These are phyloP conservation scores for Axinella damicornis DNA, from an alignment of 37 sponge, comb jelly and placozoan genomes.

Conservation along the genomic window DNA sequence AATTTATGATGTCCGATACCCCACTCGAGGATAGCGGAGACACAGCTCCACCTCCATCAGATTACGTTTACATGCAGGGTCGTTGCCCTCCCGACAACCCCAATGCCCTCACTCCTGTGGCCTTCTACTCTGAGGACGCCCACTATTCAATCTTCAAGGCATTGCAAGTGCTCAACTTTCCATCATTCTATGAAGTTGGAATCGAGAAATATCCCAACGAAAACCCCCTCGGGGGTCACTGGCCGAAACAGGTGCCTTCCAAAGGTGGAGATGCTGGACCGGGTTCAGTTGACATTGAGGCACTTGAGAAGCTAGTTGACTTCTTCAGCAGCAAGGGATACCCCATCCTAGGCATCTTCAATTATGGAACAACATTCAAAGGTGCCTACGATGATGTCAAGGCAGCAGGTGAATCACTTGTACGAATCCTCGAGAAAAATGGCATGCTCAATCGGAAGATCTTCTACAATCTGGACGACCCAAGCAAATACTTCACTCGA, in stretches of 20 bases:
- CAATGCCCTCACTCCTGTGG: slow-evolving; percentile 7
- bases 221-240: neutral
- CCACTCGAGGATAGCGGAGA: no score
- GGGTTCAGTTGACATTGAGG: slow-evolving; percentile 15
- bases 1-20: slow-evolving; percentile 12
- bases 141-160: slow-evolving; percentile 27
- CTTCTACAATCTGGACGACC: no score
- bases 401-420: neutral
- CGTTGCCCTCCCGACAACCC: neutral
- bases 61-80: neutral
- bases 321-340: slow-evolving; percentile 30
- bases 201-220: neutral
- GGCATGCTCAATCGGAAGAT: slow-evolving; percentile 19
- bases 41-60: no score
- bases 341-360: slow-evolving; percentile 7
- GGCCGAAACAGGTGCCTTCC: slow-evolving; percentile 7
- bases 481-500: neutral
- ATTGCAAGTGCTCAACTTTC: neutral
- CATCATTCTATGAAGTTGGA: slow-evolving; percentile 19
- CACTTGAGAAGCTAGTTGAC: slow-evolving; percentile 2
- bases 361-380: slow-evolving; percentile 48
- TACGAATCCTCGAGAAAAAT: slow-evolving; percentile 3
- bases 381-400: slow-evolving; percentile 47
- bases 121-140: slow-evolving; percentile 24
- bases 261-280: slow-evolving; percentile 15